Conservation (phyloP, 2,888 invertebrate genomes). For the Napeogenes inachia region DNA sequence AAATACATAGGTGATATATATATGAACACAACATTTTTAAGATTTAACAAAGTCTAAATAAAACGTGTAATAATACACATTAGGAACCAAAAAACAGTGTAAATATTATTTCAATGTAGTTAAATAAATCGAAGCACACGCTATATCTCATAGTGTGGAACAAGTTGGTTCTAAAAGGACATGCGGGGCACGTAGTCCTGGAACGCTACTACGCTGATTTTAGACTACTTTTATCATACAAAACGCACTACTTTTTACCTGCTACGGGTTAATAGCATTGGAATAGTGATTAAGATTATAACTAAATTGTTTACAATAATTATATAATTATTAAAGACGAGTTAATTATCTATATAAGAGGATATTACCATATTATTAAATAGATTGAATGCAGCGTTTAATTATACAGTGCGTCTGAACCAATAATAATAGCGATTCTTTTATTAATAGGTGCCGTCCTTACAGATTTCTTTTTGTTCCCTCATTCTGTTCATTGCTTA, state of each 20-base stretch:
- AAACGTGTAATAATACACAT: too few species aligned
- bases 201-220: slow-evolving; percentile 64
- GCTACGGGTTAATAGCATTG: slow-evolving; percentile 10
- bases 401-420: slow-evolving; percentile 18
- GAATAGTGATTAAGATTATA: too few species aligned
- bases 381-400: slow-evolving; percentile 8
- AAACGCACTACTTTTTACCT: slow-evolving; percentile 9
- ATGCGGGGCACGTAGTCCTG: slow-evolving; percentile 63
- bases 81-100: too few species aligned
- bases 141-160: slow-evolving; percentile 17
- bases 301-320: too few species aligned
- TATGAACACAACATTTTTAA: too few species aligned
- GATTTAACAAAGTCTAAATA: too few species aligned
- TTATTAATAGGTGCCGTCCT: slow-evolving; percentile 55
- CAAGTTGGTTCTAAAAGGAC: slow-evolving; percentile 23
- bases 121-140: neutral
- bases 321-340: too few species aligned
- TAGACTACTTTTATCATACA: slow-evolving; percentile 41
- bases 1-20: too few species aligned
- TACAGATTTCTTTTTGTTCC: slow-evolving; percentile 51
- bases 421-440: slow-evolving; percentile 64
- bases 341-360: too few species aligned
- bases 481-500: slow-evolving; percentile 16
- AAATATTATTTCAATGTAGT: too few species aligned
- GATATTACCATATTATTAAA: neutral